Conservation (phyloP, 2,797 vertebrate genomes). For the Sorex maritimensis region DNA sequence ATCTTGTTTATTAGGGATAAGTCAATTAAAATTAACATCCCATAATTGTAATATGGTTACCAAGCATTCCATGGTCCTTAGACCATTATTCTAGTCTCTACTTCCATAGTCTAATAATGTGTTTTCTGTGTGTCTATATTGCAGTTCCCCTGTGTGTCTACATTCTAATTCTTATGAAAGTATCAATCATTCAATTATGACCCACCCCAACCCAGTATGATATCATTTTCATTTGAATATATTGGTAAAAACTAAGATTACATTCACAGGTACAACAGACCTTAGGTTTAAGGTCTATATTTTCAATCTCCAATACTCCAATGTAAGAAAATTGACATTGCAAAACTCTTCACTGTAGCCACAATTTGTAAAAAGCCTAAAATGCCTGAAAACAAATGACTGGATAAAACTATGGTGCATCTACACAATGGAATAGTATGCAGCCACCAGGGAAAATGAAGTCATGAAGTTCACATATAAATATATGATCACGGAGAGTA, state of each 20-base stretch:
- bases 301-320: not conserved
- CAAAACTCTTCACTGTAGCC: too few species aligned
- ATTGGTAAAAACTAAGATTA: constrained; percentile 10
- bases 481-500: too few species aligned
- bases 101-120: not conserved
- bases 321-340: too few species aligned
- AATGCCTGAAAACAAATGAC: too few species aligned
- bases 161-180: not conserved
- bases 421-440: too few species aligned
- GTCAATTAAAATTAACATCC: constrained; percentile 23
- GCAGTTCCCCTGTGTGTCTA: not conserved
- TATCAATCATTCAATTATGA: not conserved
- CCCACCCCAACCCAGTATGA: not conserved
- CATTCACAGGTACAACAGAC: not conserved
- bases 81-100: not conserved
- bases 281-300: not conserved
- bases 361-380: too few species aligned
- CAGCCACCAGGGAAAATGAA: too few species aligned
- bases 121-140: not conserved
- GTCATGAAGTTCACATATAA: too few species aligned
- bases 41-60: not conserved
- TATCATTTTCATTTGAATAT: not conserved
- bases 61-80: not conserved
- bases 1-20: constrained; percentile 8
- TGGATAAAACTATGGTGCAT: too few species aligned